phyloP scores from a whole-genome alignment of 2,797 vertebrate genomes.

The Gastrophryne carolinensis region DNA sequence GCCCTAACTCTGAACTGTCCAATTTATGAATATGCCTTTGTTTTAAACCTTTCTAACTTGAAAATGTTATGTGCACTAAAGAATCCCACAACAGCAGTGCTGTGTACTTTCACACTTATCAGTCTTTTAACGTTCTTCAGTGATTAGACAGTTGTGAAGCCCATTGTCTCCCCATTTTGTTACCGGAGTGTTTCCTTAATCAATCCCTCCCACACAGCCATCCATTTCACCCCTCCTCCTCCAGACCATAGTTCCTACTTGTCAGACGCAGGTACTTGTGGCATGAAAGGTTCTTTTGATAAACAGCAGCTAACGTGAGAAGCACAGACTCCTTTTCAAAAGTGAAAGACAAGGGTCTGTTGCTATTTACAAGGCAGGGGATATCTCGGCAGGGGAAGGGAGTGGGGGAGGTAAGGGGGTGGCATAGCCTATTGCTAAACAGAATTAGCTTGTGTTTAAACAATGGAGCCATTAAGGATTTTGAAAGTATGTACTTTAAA shows the following conservation, averaged over 20 bases:
- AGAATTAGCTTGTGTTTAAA: slow-evolving; percentile 39
- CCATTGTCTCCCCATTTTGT: neutral
- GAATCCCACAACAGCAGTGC: no score
- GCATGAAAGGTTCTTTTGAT: slow-evolving; percentile 31
- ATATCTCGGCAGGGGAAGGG: neutral
- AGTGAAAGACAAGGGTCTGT: slow-evolving; percentile 15
- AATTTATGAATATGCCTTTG: no score
- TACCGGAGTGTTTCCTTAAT: neutral
- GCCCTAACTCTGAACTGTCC: no score
- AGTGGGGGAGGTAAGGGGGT: neutral
- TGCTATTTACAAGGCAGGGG: slow-evolving; percentile 23
- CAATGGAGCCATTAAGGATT: slow-evolving; percentile 39
- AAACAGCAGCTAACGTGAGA: slow-evolving; percentile 3
- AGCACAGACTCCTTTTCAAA: slow-evolving; percentile 35
- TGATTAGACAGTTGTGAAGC: neutral
- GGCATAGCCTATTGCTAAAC: slow-evolving; percentile 7
- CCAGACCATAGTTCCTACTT: slow-evolving; percentile 1
- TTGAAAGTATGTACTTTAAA: neutral
- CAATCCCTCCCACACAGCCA: neutral
- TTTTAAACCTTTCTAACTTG: no score
- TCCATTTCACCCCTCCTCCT: neutral
- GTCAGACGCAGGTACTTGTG: slow-evolving; percentile 22
- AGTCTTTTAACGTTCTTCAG: neutral
- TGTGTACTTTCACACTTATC: neutral
- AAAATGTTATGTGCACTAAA: no score